Evolutionary conservation across 2,797 vertebrate genomes (phyloP), one percentile per base, ranked within the genome.

Genomic region (Halcyon chelicuti): DNA sequence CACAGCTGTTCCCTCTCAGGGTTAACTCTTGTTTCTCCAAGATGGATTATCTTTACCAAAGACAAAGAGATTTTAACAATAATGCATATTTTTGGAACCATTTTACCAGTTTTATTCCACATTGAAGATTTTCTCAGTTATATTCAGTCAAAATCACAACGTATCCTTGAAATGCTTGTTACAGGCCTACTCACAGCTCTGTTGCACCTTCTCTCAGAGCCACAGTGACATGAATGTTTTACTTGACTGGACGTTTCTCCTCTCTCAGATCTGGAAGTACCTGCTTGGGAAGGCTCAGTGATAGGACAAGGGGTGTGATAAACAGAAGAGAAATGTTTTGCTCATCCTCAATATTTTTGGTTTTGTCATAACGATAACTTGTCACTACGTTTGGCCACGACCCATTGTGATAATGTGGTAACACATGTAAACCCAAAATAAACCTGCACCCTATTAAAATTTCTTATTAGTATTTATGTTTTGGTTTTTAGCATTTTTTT

Each of bases 261-360:
- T 74, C 11, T 51, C 7, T 62, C 21, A 80, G 39, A 82, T 26
- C 42, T 60, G 7, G 20, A 86, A 74, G 26, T n/a, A 14, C 1
- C 3, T 86, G 3, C 7, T 14, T 75, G 7, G 28, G 10, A 12
- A 68, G 6, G 46, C 21, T 11, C 21, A 12, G 46, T 46, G 21
- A 22, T 46, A 46, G 11, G 46, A 46, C 46, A 46, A 22, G 46
- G 46, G 21, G 21, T 3, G 11, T 46, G 46, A 22, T 39, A 1
- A 33, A 44, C 4, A 12, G 20, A 75, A 62, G 18, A 73, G 2
- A 16, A 0, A 2, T 12, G 8, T 14, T 12, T 61, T 73, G 2
- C 11, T 46, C 12, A 3, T 23, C 16, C 51, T 70, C 46, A 39
- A 26, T 11, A 3, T 35, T 66, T 73, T 74, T 6, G 13, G 0